These are phyloP conservation scores for Drosophila elegans DNA, from an alignment of 1,140 invertebrate species.

Conservation along the genomic window DNA sequence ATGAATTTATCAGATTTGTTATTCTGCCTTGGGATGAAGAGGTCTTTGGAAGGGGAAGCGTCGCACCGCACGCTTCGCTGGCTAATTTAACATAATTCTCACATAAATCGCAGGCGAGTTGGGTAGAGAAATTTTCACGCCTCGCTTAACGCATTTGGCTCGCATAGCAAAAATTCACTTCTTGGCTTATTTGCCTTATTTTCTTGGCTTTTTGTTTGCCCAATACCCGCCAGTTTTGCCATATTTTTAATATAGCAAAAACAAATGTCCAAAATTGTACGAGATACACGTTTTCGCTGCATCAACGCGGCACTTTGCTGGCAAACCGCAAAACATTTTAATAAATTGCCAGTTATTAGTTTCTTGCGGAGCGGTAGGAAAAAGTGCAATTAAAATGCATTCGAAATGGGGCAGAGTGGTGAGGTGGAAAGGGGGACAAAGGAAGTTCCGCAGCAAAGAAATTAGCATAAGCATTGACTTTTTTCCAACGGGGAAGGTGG, in stretches of 20 bases:
- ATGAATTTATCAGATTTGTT: constrained; percentile 46
- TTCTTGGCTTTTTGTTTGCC: constrained; percentile 26
- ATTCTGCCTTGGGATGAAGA: not conserved
- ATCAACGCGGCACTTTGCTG: constrained; percentile 21
- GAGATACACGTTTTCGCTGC: constrained; percentile 19
- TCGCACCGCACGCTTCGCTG: constrained; percentile 60
- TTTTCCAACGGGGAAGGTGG: constrained; percentile 31
- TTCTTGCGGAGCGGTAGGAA: constrained; percentile 66
- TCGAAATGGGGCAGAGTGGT: constrained; percentile 11
- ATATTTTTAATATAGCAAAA: constrained; percentile 38
- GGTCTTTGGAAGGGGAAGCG: not conserved
- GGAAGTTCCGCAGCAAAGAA: constrained; percentile 64
- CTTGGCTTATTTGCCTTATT: constrained; percentile 22
- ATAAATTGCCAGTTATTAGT: constrained; percentile 81
- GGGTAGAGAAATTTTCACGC: constrained; percentile 80
- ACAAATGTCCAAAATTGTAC: constrained; percentile 52
- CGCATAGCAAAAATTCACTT: constrained; percentile 27
- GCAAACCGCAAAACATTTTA: constrained; percentile 76
- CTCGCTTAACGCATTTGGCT: constrained; percentile 60
- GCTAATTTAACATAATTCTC: constrained; percentile 80
- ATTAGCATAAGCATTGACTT: constrained; percentile 77
- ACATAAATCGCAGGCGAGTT: constrained; percentile 75
- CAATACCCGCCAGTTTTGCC: not conserved
- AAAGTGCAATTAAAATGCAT: constrained; percentile 81
- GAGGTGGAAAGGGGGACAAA: constrained; percentile 3